Evolutionary conservation across 2,797 vertebrate species (phyloP), one percentile per base, ranked within the genome.

Genomic region (Lacerta bilineata): DNA sequence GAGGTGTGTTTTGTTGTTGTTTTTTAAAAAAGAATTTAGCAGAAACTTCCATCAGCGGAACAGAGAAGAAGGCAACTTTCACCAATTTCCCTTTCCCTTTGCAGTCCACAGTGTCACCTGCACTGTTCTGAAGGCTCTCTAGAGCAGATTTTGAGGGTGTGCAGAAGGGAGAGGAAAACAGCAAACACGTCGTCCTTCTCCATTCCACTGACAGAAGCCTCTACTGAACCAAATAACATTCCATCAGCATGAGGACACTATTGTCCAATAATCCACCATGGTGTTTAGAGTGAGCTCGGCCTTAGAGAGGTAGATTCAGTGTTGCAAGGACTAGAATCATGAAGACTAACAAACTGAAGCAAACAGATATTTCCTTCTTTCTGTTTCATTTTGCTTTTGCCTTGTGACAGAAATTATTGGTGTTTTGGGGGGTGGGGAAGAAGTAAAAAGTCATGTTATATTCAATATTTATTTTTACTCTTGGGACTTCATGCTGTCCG

Each of bases 381-480:
- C 20, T 64, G 61, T 0, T 10, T 69, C 76, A 11, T 75, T 55
- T 9, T 81, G 50, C 64, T 68, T 80, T 64, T 75, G 59, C 81
- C 83, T 43, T 72, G 8, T 20, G 13, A 59, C 36, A 36, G 15
- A 59, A 59, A 41, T 29, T 84, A 61, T 23, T 84, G 59, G 74
- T 3, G 5, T 75, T 75, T 75, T 6, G 39, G 72, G 36, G 18
- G 2, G 2, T 55, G 17, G 29, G 61, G 25, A 68, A 23, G 75
- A 36, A 39, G 46, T 27, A 50, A 68, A 23, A 29, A 1, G 8
- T 7, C 29, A 76, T 72, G 25, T 20, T 76, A 39, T 8, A 25
- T 66, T 61, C 29, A 83, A 20, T 50, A 36, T 78, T 94, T 92
- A 92, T 92, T 87, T 95, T 94, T 92, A 93, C 92, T 91, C 88